Percentiles rank a stretch among this genome's conserved stretches.
These are phyloP conservation scores for Sebastolobus alascanus DNA, from an alignment of 2,797 vertebrate species.

Conservation along the genomic window DNA sequence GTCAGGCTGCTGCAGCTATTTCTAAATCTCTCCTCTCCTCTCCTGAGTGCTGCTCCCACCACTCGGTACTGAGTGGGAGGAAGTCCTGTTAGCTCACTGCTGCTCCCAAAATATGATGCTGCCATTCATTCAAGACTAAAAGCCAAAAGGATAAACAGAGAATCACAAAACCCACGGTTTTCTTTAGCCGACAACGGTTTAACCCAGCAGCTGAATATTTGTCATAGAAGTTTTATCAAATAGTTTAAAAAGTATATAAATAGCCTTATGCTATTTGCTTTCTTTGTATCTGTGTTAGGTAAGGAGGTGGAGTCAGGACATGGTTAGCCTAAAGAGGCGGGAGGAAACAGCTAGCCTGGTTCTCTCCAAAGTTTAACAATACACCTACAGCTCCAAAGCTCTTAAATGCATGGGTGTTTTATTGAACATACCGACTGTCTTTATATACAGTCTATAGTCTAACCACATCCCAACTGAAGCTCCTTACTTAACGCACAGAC, in stretches of 20 bases:
- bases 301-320: not conserved
- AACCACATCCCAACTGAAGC: no score
- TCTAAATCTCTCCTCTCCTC: slow-evolving; percentile 40
- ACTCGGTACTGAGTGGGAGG: slow-evolving; percentile 40
- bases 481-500: not conserved
- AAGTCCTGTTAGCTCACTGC: slow-evolving; percentile 28
- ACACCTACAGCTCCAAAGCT: not conserved
- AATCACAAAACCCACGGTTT: not conserved
- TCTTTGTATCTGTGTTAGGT: not conserved
- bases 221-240: not conserved
- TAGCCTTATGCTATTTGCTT: not conserved
- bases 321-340: not conserved
- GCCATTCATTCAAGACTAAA: slow-evolving; percentile 39
- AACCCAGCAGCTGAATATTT: not conserved
- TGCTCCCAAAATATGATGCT: slow-evolving; percentile 44
- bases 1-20: slow-evolving; percentile 88
- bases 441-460: no score
- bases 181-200: not conserved
- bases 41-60: slow-evolving; percentile 16
- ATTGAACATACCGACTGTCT: not conserved
- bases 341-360: not conserved
- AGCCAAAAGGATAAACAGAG: slow-evolving; percentile 35
- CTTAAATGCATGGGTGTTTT: not conserved
- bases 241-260: not conserved
- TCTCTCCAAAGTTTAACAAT: not conserved